phyloP scores from a whole-genome alignment of 2,113 vertebrate genomes.

The Acanthisitta chloris region DNA sequence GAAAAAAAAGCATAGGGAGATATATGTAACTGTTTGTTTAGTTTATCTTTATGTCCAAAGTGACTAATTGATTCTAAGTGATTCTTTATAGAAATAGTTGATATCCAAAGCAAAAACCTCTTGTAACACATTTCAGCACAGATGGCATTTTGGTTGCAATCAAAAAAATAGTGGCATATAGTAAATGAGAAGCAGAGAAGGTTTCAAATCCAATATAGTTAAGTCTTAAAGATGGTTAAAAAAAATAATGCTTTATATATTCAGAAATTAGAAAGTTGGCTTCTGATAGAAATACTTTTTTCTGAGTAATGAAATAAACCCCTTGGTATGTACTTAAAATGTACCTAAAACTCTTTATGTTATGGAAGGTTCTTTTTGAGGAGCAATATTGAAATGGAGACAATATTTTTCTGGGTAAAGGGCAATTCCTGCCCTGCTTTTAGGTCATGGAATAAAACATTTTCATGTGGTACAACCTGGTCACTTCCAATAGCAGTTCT shows the following conservation, averaged over 20 bases:
- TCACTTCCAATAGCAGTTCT: neutral
- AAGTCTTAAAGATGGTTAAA: neutral
- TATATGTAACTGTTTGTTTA: constrained; percentile 20
- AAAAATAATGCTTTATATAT: neutral
- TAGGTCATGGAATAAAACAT: neutral
- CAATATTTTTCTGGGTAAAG: neutral
- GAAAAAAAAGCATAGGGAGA: neutral
- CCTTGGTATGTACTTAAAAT: neutral
- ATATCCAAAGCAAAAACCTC: constrained; percentile 8
- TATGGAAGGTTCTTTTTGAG: neutral
- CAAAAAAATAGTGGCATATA: neutral
- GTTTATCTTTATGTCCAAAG: constrained; percentile 6
- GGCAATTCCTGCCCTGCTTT: neutral
- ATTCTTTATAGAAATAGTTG: constrained; percentile 36
- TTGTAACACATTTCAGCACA: constrained; percentile 45
- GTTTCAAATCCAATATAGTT: neutral
- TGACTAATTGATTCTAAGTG: constrained; percentile 40
- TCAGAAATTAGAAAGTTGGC: neutral
- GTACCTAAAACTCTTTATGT: neutral
- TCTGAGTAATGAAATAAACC: neutral
- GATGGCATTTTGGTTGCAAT: constrained; percentile 53
- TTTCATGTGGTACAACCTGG: neutral
- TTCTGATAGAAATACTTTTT: neutral
- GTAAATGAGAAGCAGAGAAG: neutral
- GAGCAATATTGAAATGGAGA: neutral